A percentile compares a stretch with the other conserved stretches of the same genome.
Conservation (phyloP, 2,113 vertebrate species). For the Octodon degus region DNA sequence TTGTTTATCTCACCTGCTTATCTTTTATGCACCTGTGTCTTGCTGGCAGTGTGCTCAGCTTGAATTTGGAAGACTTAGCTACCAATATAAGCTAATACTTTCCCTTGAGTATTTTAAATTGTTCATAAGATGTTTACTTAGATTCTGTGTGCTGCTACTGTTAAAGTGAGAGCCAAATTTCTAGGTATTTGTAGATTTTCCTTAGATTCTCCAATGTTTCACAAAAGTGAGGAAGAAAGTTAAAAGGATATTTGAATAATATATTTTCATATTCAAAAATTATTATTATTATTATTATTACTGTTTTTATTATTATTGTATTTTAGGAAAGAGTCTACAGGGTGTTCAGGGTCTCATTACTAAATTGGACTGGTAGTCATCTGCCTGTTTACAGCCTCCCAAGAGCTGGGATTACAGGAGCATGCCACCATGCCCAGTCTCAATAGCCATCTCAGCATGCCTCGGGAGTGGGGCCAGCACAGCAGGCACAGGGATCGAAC, state of each 20-base stretch:
- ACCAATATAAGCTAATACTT: conserved; percentile 70
- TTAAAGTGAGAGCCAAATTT: conserved; percentile 48
- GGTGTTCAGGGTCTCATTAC: too few species aligned
- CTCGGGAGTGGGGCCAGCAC: too few species aligned
- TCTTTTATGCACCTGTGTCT: conserved; percentile 85
- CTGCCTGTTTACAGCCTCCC: too few species aligned
- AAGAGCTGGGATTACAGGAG: too few species aligned
- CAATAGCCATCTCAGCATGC: too few species aligned
- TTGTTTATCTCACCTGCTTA: conserved; percentile 86
- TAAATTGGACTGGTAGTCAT: too few species aligned
- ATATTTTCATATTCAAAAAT: not conserved
- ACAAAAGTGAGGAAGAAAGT: not conserved
- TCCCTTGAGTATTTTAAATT: conserved; percentile 79
- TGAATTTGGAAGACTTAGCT: conserved; percentile 75
- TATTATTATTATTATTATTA: too few species aligned
- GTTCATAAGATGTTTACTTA: conserved; percentile 68
- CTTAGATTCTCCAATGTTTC: not conserved
- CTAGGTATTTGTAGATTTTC: not conserved
- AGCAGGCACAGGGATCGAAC: too few species aligned
- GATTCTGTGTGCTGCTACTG: conserved; percentile 46
- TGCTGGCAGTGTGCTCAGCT: conserved; percentile 79
- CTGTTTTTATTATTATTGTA: not conserved
- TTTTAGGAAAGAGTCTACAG: too few species aligned
- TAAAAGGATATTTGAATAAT: not conserved
- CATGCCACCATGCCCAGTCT: too few species aligned